Conservation (phyloP, 1,140 invertebrate species). For the Ruditapes philippinarum region DNA sequence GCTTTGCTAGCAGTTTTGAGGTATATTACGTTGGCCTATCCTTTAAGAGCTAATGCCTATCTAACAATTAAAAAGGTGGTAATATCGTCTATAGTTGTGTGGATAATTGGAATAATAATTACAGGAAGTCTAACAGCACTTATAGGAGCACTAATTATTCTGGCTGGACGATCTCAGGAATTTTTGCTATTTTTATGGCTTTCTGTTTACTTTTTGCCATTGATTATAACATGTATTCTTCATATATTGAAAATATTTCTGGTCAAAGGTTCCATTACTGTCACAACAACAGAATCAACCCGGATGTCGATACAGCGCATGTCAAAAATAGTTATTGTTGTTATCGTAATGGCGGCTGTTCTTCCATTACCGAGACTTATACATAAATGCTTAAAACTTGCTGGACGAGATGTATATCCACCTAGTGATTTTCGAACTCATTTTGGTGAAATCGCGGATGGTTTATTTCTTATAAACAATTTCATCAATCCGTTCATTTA, state of each 20-base stretch:
- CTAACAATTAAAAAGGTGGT: slow-evolving; percentile 1
- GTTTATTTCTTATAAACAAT: slow-evolving; percentile 42
- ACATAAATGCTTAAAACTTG: not conserved
- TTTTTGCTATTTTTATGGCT: slow-evolving; percentile 34
- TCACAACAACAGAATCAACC: slow-evolving; percentile 12
- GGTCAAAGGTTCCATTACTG: not conserved
- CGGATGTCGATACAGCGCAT: slow-evolving; percentile 57
- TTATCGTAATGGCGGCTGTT: slow-evolving; percentile 31
- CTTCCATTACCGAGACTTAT: slow-evolving; percentile 42
- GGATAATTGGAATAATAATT: slow-evolving; percentile 26
- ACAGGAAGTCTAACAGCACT: slow-evolving; percentile 10
- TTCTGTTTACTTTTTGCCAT: slow-evolving; percentile 37
- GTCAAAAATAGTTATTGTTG: slow-evolving; percentile 54
- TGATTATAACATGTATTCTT: slow-evolving; percentile 25
- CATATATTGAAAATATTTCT: slow-evolving; percentile 40
- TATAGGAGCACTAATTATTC: not conserved
- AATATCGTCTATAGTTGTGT: not conserved
- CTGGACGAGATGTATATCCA: not conserved
- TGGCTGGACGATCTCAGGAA: not conserved
- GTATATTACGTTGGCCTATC: slow-evolving; percentile 42
- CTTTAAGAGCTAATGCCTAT: not conserved
- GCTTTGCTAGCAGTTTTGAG: slow-evolving; percentile 48
- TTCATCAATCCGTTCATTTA: slow-evolving; percentile 56
- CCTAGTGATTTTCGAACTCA: not conserved
- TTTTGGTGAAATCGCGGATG: not conserved